A percentile compares a stretch with the other conserved stretches of the same genome.
phyloP scores from a whole-genome alignment of 1,140 invertebrate species.

The Drosophila fuyamai region DNA sequence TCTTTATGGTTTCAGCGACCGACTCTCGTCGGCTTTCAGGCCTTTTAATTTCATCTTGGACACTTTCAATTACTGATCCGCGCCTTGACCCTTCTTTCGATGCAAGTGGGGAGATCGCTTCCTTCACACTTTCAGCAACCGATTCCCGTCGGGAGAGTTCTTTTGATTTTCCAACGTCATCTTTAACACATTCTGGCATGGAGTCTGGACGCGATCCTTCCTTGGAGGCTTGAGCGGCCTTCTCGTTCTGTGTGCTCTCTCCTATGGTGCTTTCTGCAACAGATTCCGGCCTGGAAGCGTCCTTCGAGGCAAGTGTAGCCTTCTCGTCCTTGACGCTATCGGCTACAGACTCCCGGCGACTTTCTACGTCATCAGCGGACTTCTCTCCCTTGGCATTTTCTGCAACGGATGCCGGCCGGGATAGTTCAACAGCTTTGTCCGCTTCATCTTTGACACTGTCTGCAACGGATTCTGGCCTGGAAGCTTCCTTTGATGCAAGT shows the following conservation, averaged over 20 bases:
- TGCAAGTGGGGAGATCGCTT: background rate
- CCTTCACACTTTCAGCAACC: background rate
- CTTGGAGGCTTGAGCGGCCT: slow-evolving; percentile 4
- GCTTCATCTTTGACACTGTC: slow-evolving; percentile 40
- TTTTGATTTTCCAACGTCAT: slow-evolving; percentile 34
- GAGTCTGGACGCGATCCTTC: slow-evolving; percentile 50
- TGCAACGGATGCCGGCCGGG: slow-evolving; percentile 19
- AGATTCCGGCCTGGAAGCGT: too few species aligned
- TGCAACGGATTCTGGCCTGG: slow-evolving; percentile 33
- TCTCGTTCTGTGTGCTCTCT: too few species aligned
- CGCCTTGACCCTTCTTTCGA: slow-evolving; percentile 18
- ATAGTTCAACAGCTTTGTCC: slow-evolving; percentile 34
- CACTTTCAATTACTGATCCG: background rate
- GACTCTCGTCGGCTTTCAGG: background rate
- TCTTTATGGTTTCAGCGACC: slow-evolving; percentile 6
- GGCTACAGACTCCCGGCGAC: too few species aligned
- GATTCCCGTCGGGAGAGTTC: slow-evolving; percentile 16
- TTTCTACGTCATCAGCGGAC: background rate
- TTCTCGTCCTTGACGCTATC: too few species aligned
- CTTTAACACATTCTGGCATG: slow-evolving; percentile 17
- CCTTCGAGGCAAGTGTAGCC: too few species aligned
- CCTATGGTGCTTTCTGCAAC: too few species aligned
- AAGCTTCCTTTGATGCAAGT: slow-evolving; percentile 16
- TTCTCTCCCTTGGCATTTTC: slow-evolving; percentile 20
- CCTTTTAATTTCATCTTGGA: background rate